Percentiles rank a stretch among this genome's conserved stretches.
These are phyloP conservation scores for Actenoides hombroni DNA, from an alignment of 2,113 vertebrate genomes.

Conservation along the genomic window DNA sequence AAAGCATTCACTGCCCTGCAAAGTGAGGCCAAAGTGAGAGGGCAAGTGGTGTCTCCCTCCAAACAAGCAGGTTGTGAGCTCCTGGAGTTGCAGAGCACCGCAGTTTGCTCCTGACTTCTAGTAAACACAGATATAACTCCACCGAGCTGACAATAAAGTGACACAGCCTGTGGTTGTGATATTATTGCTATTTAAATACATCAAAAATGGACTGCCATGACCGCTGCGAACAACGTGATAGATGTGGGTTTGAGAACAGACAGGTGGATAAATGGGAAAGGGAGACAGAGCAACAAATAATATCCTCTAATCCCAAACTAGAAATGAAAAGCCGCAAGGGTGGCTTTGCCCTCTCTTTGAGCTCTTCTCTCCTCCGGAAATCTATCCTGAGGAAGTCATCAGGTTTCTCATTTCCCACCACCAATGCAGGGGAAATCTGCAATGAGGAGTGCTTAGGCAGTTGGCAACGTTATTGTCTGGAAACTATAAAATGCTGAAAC, in stretches of 20 bases:
- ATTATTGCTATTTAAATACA: background rate
- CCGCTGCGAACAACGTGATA: rapidly evolving
- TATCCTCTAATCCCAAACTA: background rate
- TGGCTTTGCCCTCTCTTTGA: background rate
- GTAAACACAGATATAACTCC: background rate
- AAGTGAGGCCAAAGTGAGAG: background rate
- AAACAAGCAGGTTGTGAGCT: background rate
- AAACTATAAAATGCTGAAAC: background rate
- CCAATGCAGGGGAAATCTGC: background rate
- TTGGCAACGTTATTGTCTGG: background rate
- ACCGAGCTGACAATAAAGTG: rapidly evolving
- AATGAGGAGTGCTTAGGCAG: background rate
- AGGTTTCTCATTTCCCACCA: background rate
- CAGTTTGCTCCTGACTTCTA: background rate
- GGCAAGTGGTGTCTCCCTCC: background rate
- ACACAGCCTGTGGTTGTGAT: background rate
- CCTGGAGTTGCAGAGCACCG: background rate
- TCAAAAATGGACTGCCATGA: background rate
- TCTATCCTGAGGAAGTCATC: background rate
- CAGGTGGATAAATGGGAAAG: background rate
- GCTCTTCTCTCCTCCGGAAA: background rate
- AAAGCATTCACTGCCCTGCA: background rate
- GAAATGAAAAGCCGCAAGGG: background rate
- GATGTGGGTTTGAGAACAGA: background rate
- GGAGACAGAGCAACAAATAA: background rate